phyloP scores from a whole-genome alignment of 2,888 invertebrate genomes.

The Antheraea assamensis region DNA sequence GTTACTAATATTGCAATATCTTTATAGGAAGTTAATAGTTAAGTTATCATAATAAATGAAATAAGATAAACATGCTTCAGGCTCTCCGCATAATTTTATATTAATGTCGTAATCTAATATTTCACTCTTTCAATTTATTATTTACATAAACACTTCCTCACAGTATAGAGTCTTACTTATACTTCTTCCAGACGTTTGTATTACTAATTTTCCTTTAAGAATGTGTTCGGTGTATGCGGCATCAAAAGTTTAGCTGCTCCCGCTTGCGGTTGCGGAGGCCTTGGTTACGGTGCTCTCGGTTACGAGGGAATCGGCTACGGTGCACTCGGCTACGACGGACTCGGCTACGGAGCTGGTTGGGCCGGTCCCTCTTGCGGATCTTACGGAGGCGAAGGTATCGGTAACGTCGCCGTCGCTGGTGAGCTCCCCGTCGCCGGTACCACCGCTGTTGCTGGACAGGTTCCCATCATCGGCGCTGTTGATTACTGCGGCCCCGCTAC shows the following conservation, averaged over 20 bases:
- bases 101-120: no score
- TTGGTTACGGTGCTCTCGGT: not conserved
- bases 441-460: slow-evolving; percentile 40
- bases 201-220: not conserved
- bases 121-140: no score
- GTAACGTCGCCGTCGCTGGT: no score
- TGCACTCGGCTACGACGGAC: slow-evolving; percentile 14
- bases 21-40: no score
- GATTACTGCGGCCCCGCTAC: slow-evolving; percentile 32
- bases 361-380: slow-evolving; percentile 16
- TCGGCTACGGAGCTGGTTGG: slow-evolving; percentile 22
- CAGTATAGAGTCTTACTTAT: no score
- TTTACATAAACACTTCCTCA: no score
- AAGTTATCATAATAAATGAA: no score
- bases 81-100: no score
- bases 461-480: slow-evolving; percentile 44
- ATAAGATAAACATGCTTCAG: no score
- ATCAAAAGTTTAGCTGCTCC: not conserved
- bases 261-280: not conserved
- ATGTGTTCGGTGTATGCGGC: slow-evolving; percentile 17
- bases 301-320: slow-evolving; percentile 15
- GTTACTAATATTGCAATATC: no score
- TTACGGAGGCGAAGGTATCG: not conserved
- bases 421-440: slow-evolving; percentile 28
- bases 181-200: no score